Evolutionary conservation across 2,113 vertebrate species (phyloP).

Genomic region (Hypanus sabinus): DNA sequence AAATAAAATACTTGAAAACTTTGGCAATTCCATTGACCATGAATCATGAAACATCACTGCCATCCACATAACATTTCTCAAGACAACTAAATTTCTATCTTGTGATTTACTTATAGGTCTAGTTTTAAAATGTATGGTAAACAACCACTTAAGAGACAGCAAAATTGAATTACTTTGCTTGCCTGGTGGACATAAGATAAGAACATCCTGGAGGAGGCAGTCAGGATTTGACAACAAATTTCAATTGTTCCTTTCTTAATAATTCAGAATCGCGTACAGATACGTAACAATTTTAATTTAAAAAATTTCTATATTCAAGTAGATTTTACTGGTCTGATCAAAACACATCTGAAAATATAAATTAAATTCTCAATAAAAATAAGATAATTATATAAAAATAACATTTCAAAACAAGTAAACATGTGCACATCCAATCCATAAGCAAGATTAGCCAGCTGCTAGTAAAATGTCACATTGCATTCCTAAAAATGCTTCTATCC

Average conservation of each 20-base stretch:
- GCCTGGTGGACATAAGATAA: constrained; percentile 36
- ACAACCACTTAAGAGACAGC: background rate
- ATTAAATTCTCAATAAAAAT: constrained; percentile 6
- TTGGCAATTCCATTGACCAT: background rate
- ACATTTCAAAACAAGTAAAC: background rate
- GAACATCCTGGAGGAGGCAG: constrained; percentile 35
- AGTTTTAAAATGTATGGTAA: constrained; percentile 21
- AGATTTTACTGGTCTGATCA: constrained; percentile 44
- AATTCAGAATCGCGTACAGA: background rate
- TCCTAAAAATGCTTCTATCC: constrained; percentile 45
- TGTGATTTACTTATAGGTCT: constrained; percentile 37
- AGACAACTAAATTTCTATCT: constrained; percentile 18
- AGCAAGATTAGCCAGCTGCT: constrained; percentile 33
- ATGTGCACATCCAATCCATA: constrained; percentile 31
- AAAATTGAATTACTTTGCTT: constrained; percentile 37
- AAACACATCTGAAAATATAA: background rate
- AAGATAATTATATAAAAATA: constrained; percentile 8
- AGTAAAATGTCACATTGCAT: constrained; percentile 57
- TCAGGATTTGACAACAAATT: constrained; percentile 28
- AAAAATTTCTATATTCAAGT: constrained; percentile 42
- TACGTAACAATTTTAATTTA: constrained; percentile 16
- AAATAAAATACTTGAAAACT: constrained; percentile 22
- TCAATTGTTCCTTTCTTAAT: background rate
- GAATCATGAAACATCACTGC: constrained; percentile 36
- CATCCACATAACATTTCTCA: constrained; percentile 37